Base-by-base conservation (phyloP, 2,797 vertebrate genomes). In the Lateolabrax maculatus region DNA sequence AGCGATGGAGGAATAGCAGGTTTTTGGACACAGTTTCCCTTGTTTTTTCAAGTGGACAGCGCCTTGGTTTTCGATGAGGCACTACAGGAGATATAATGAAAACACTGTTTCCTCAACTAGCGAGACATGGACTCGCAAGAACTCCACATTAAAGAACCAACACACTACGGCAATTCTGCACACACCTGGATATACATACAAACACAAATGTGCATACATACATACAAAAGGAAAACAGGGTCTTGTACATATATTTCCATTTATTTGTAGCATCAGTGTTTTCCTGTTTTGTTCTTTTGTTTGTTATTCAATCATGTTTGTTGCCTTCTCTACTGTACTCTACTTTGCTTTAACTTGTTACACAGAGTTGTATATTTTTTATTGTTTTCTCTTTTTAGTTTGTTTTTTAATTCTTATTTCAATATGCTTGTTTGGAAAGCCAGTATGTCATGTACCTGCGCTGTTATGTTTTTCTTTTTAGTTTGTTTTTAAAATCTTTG, bases 191-290 rank as follows among this genome's bases (percentile, higher is more conserved):
- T 71, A 72, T 60, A 78, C 71, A 67, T 21, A 77, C 78, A 76
- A 68, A 76, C 62, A 80, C 74, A 84, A 34, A 83, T 77, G 84
- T 89, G 75, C 90, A 89, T 89, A 92, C 89, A 93, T 79, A 87
- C 83, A 87, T 86, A 87, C 87, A 86, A 89, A 96, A 97, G 96
- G 97, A 97, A 97, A 98, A 99, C 98, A 99, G 98, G 98, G 98
- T 99, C 97, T 97, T 97, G 98, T 98, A 98, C 96, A 98, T 98
- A 98, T 94, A 97, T 97, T 97, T 97, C 95, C 93, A 96, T 97
- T 98, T 97, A 92, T 98, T 98, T 97, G 97, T 99, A 98, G 96
- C 98, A 98, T 98, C 96, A 95, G 96, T 96, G 95, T 98, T 97
- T 97, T 97, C 96, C 96, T 96, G 96, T 97, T 95, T 86, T 83